Percentiles rank a stretch among this genome's conserved stretches.
Evolutionary conservation across 2,797 vertebrate species (phyloP).

Genomic region (Enteromius unitaeniatus): DNA sequence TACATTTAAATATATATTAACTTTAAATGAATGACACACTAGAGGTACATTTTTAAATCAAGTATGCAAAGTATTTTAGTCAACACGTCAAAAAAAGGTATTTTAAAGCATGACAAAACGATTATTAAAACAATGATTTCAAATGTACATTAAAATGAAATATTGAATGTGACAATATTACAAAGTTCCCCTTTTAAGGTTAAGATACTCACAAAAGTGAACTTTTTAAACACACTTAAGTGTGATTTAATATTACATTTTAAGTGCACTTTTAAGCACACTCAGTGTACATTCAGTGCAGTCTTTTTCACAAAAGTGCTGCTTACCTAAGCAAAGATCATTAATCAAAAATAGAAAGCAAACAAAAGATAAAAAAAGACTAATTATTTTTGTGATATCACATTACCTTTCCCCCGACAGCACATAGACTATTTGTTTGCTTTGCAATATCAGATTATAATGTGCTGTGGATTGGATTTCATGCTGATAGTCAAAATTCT

Average conservation of each 20-base stretch:
- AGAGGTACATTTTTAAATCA: no score
- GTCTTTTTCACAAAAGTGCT: neutral
- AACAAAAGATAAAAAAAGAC: neutral
- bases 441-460: neutral
- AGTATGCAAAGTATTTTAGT: neutral
- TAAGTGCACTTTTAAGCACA: neutral
- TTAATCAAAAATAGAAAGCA: neutral
- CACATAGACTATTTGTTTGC: neutral
- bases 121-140: neutral
- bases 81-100: neutral
- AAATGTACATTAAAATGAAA: neutral
- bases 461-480: neutral
- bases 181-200: neutral
- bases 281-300: no score
- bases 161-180: neutral
- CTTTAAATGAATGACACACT: neutral
- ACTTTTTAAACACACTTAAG: neutral
- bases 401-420: neutral
- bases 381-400: neutral
- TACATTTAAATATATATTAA: neutral
- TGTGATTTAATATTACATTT: neutral
- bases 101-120: neutral
- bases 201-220: neutral
- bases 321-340: neutral
- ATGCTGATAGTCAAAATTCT: conserved; percentile 3